Evolutionary conservation across 1,140 invertebrate species (phyloP).

Genomic region (Drosophila kurseongensis): DNA sequence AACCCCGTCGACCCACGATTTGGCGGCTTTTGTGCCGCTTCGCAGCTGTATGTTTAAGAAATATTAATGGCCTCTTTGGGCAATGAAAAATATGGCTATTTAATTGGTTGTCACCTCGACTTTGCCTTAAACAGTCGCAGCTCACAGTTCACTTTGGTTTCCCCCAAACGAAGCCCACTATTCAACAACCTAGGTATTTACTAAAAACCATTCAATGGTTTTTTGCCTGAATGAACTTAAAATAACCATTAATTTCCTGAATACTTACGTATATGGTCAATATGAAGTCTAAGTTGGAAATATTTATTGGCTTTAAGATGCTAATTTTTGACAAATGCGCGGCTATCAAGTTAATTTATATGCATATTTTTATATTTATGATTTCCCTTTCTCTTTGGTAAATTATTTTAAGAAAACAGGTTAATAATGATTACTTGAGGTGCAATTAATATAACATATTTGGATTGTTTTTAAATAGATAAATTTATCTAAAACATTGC

Average conservation of each 20-base stretch:
- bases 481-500: too few species aligned
- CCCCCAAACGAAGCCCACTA: constrained; percentile 11
- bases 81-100: constrained; percentile 63
- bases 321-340: constrained; percentile 32
- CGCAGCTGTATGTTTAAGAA: constrained; percentile 33
- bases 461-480: too few species aligned
- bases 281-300: background rate
- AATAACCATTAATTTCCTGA: constrained; percentile 36
- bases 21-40: constrained; percentile 2
- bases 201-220: constrained; percentile 18
- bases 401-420: too few species aligned
- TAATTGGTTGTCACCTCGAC: constrained; percentile 77
- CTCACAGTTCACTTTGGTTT: constrained; percentile 27
- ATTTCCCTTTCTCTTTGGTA: too few species aligned
- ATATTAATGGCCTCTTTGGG: constrained; percentile 67
- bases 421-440: too few species aligned
- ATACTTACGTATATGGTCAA: constrained; percentile 20
- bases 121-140: constrained; percentile 48
- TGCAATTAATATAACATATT: too few species aligned
- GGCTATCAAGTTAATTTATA: constrained; percentile 6
- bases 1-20: background rate
- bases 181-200: constrained; percentile 21
- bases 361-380: background rate
- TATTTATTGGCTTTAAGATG: constrained; percentile 26
- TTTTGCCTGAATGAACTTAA: constrained; percentile 19